Percentiles rank a stretch among this genome's conserved stretches.
These are phyloP conservation scores for Nomada fucata DNA, from an alignment of 2,888 invertebrate genomes.

Conservation along the genomic window DNA sequence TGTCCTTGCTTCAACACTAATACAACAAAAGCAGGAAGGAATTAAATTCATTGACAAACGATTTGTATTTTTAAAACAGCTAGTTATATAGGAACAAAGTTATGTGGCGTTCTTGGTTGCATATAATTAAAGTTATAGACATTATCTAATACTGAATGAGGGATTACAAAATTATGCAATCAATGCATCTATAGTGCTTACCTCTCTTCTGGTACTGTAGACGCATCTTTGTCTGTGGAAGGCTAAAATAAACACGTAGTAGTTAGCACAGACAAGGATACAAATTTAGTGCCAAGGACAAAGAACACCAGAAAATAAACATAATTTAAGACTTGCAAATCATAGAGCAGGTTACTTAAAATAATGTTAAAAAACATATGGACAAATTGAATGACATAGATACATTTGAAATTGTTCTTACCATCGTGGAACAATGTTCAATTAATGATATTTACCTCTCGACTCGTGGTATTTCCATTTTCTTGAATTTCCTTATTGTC, in stretches of 20 bases:
- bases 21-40: slow-evolving; percentile 31
- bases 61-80: slow-evolving; percentile 36
- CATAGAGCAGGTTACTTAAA: neutral
- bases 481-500: slow-evolving; percentile 78
- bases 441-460: slow-evolving; percentile 78
- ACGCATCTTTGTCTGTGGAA: slow-evolving; percentile 81
- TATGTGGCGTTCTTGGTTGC: neutral
- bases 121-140: slow-evolving; percentile 11
- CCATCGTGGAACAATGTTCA: neutral
- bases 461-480: slow-evolving; percentile 83
- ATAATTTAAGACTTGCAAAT: slow-evolving; percentile 11
- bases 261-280: slow-evolving; percentile 51
- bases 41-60: slow-evolving; percentile 11
- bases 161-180: slow-evolving; percentile 54
- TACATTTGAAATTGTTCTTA: slow-evolving; percentile 14
- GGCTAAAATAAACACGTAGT: slow-evolving; percentile 74
- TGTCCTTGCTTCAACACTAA: slow-evolving; percentile 78
- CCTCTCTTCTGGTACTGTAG: slow-evolving; percentile 76
- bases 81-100: neutral
- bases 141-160: slow-evolving; percentile 41
- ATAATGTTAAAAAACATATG: neutral
- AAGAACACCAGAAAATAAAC: slow-evolving; percentile 29
- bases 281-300: slow-evolving; percentile 66
- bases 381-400: neutral
- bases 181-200: slow-evolving; percentile 61